Evolutionary conservation across 2,113 vertebrate species (phyloP).

Genomic region (Forbesichthys agassizii): DNA sequence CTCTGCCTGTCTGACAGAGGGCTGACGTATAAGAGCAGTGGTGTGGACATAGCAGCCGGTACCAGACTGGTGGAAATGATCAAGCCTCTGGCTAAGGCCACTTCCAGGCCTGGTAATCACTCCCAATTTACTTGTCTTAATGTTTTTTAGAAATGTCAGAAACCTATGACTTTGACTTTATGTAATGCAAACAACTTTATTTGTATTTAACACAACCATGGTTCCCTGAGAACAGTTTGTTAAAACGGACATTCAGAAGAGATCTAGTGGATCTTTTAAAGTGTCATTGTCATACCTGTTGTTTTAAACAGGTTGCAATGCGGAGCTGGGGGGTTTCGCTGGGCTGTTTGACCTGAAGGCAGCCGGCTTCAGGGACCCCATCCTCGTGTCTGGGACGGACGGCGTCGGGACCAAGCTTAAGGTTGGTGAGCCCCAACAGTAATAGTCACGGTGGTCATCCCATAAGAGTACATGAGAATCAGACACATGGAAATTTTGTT

Average conservation of each 20-base stretch:
- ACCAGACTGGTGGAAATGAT: slow-evolving; percentile 89
- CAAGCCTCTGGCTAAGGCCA: slow-evolving; percentile 91
- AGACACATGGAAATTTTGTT: too few relatives aligned
- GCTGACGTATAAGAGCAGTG: slow-evolving; percentile 93
- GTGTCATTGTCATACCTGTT: not conserved
- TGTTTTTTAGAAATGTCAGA: too few relatives aligned
- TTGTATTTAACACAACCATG: too few relatives aligned
- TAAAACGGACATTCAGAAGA: too few relatives aligned
- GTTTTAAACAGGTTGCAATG: slow-evolving; percentile 82
- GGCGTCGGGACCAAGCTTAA: slow-evolving; percentile 97
- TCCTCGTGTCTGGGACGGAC: slow-evolving; percentile 94
- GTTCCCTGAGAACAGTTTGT: not conserved
- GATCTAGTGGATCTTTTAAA: not conserved
- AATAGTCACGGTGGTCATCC: too few relatives aligned
- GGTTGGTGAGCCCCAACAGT: slow-evolving; percentile 65
- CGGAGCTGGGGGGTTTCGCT: slow-evolving; percentile 93
- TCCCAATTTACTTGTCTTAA: too few relatives aligned
- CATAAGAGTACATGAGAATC: too few relatives aligned
- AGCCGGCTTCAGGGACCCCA: slow-evolving; percentile 90
- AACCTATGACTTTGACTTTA: too few relatives aligned
- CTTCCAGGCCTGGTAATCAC: slow-evolving; percentile 85
- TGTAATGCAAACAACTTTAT: too few relatives aligned
- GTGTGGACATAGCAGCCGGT: slow-evolving; percentile 92
- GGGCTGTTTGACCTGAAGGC: slow-evolving; percentile 94
- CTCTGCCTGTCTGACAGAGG: slow-evolving; percentile 74